These are phyloP conservation scores for Rhinogobius similis DNA, from an alignment of 2,113 vertebrate genomes.

Conservation along the genomic window DNA sequence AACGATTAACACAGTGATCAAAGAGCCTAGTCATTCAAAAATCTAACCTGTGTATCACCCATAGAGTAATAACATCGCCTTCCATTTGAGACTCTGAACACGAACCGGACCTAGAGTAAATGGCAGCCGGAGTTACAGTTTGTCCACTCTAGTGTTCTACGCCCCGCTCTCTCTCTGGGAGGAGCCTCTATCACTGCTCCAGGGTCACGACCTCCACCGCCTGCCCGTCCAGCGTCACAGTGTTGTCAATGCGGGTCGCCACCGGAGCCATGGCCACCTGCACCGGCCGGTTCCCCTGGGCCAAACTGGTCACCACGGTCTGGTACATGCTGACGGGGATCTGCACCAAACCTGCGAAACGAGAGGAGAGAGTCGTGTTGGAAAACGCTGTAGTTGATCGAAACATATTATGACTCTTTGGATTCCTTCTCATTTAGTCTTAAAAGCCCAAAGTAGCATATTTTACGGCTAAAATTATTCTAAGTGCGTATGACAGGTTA, in stretches of 20 bases:
- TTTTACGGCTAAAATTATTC: too few species aligned
- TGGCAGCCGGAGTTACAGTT: background rate
- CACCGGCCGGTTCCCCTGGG: slow-evolving; percentile 94
- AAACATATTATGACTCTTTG: background rate
- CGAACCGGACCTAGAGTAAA: background rate
- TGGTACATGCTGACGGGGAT: slow-evolving; percentile 99
- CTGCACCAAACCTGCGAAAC: slow-evolving; percentile 88
- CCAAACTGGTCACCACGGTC: slow-evolving; percentile 96
- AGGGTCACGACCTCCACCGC: slow-evolving; percentile 96
- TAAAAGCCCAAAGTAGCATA: too few species aligned
- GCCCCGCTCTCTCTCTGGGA: slow-evolving; percentile 26
- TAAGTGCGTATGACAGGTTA: too few species aligned
- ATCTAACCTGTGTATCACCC: too few species aligned
- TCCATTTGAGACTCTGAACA: background rate
- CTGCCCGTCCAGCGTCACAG: slow-evolving; percentile 94
- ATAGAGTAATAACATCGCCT: too few species aligned
- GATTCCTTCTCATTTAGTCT: too few species aligned
- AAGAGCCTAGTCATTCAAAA: too few species aligned
- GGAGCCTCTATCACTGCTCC: slow-evolving; percentile 85
- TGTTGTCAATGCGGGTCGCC: slow-evolving; percentile 91
- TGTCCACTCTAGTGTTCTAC: background rate
- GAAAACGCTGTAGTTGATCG: too few species aligned
- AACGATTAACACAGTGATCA: background rate
- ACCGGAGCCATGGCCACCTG: slow-evolving; percentile 98
- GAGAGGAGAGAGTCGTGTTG: background rate